Base-by-base conservation (phyloP, 2,888 invertebrate species). In the Polia nebulosa region DNA sequence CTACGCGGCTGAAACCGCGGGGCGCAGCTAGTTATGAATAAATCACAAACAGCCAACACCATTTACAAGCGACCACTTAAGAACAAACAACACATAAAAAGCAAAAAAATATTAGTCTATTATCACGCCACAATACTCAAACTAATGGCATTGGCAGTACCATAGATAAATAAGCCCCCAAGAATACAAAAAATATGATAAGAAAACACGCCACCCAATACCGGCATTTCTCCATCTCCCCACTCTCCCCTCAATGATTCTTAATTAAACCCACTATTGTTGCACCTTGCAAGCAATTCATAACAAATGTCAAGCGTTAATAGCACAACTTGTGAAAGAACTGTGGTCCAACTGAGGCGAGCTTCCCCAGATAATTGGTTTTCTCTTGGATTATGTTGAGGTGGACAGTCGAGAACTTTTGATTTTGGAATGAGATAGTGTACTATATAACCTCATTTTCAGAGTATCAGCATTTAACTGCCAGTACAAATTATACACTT, bases 211-310 rank as follows among this genome's bases (percentile, higher is more conserved):
- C 66, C 49, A 60, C 58, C 68, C 34, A 69, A 67, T 69, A 79
- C 73, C 72, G 61, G 86, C 80, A 80, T 81, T 77, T 76, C 81
- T 84, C 69, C 36, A 53, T 76, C 78, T 82, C 85, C 85, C 85
- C 83, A 82, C 86, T 76, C 78, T 82, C 85, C 85, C 85, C 83
- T 82, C 86, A 85, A 89, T 90, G 85, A 89, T 88, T 90, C 91
- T 93, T 92, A 92, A 93, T 93, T 91, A 92, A 91, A 88, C 78
- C 82, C 72, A 87, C 89, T 81, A 89, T 93, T 94, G 93, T 94
- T 93, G 93, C 92, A 92, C 89, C 90, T 91, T 88, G 87, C 91
- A 87, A 78, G 86, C 88, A 85, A 91, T 93, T 92, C 90, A 91
- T 93, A 93, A 92, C 91, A 89, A 91, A 87, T 90, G 91, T 86